A percentile compares a stretch with the other conserved stretches of the same genome.
Evolutionary conservation across 2,797 vertebrate species (phyloP).

Genomic region (Sebastolobus altivelis): DNA sequence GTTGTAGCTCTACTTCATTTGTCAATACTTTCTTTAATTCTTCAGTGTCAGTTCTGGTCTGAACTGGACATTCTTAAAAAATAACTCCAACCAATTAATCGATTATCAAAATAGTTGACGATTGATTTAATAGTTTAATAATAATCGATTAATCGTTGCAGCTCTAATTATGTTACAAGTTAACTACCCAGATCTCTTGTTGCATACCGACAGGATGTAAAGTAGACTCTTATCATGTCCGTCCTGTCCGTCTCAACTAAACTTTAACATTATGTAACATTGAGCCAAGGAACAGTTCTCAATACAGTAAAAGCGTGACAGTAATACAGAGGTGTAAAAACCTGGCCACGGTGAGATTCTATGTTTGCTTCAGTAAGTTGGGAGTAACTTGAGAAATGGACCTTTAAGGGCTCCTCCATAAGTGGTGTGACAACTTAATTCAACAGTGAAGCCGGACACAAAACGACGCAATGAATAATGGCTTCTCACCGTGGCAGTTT

Average conservation of each 20-base stretch:
- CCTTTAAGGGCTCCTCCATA: background rate
- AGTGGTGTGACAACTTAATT: background rate
- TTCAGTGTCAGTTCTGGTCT: too few species aligned
- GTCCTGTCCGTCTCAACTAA: background rate
- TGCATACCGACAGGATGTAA: background rate
- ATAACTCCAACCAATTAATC: too few species aligned
- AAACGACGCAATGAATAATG: background rate
- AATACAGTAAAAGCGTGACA: background rate
- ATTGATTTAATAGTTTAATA: too few species aligned
- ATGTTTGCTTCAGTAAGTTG: background rate
- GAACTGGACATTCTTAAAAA: too few species aligned
- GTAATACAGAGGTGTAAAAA: background rate
- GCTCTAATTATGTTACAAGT: background rate
- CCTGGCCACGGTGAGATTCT: background rate
- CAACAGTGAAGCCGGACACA: background rate
- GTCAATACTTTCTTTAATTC: too few species aligned
- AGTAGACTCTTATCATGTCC: background rate
- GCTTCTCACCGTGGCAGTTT: conserved; percentile 94
- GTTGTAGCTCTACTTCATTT: too few species aligned
- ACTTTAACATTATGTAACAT: background rate
- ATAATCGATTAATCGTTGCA: too few species aligned
- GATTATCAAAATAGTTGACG: too few species aligned
- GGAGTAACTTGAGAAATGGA: background rate
- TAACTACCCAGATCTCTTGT: background rate
- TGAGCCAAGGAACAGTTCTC: background rate